Evolutionary conservation across 2,888 invertebrate species (phyloP).

Genomic region (Rhopalosiphum nymphaeae): DNA sequence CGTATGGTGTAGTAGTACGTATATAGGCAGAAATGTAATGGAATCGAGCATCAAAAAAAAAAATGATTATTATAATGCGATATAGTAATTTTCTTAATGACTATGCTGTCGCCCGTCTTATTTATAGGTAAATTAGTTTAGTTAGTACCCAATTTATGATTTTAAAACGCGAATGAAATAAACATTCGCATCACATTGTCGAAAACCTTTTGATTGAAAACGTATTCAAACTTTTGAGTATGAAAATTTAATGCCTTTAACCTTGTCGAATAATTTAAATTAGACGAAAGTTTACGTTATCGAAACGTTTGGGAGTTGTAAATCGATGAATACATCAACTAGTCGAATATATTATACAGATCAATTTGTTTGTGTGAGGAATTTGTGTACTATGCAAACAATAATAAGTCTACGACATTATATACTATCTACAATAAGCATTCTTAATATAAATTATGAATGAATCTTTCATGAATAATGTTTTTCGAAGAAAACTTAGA

Average conservation of each 20-base stretch:
- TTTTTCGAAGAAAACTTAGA: no score
- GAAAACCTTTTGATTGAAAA: not conserved
- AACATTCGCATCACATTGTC: not conserved
- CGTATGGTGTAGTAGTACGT: not conserved
- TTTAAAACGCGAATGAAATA: not conserved
- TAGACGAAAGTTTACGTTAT: not conserved
- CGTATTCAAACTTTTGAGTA: not conserved
- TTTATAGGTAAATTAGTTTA: not conserved
- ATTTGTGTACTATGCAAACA: not conserved
- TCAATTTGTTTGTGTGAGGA: not conserved
- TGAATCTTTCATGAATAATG: no score
- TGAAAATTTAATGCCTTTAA: not conserved
- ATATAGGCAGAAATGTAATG: not conserved
- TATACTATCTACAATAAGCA: no score
- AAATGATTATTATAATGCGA: not conserved
- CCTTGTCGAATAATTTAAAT: not conserved
- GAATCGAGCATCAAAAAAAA: not conserved
- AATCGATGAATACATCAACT: not conserved
- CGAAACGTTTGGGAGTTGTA: not conserved
- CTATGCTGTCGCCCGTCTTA: not conserved
- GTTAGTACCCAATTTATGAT: not conserved
- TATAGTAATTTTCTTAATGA: not conserved
- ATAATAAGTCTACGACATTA: not conserved
- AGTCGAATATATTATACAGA: not conserved
- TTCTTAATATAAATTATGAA: no score